A percentile compares a stretch with the other conserved stretches of the same genome.
phyloP scores from a whole-genome alignment of 2,888 invertebrate genomes.

The Nezara viridula region DNA sequence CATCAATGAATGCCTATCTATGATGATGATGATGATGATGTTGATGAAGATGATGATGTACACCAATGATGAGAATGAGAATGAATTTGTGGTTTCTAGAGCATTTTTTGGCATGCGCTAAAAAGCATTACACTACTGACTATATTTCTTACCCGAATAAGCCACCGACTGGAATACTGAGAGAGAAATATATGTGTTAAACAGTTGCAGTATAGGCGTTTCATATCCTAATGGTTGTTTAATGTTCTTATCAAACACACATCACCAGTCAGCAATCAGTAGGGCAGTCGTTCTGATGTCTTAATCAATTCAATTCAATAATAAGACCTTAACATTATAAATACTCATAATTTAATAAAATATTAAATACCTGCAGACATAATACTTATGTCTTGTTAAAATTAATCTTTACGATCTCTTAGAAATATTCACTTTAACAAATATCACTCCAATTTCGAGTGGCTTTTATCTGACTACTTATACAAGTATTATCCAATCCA shows the following conservation, averaged over 20 bases:
- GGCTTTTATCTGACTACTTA: too few relatives aligned
- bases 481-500: too few relatives aligned
- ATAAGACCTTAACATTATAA: too few relatives aligned
- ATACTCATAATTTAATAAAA: too few relatives aligned
- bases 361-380: too few relatives aligned
- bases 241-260: constrained; percentile 12
- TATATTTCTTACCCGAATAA: constrained; percentile 86
- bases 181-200: constrained; percentile 67
- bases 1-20: constrained; percentile 47
- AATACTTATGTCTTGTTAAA: too few relatives aligned
- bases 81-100: constrained; percentile 53
- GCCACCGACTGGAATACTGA: constrained; percentile 97
- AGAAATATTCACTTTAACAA: too few relatives aligned
- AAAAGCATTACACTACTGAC: constrained; percentile 58
- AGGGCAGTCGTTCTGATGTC: background rate
- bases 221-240: constrained; percentile 19
- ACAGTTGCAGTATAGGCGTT: constrained; percentile 36
- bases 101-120: constrained; percentile 62
- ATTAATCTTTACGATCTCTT: too few relatives aligned
- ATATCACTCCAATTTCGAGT: too few relatives aligned
- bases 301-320: background rate
- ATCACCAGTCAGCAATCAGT: background rate
- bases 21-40: constrained; percentile 52
- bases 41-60: constrained; percentile 54
- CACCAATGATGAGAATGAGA: constrained; percentile 46